Conservation (phyloP, 2,113 vertebrate species). For the Passer domesticus region DNA sequence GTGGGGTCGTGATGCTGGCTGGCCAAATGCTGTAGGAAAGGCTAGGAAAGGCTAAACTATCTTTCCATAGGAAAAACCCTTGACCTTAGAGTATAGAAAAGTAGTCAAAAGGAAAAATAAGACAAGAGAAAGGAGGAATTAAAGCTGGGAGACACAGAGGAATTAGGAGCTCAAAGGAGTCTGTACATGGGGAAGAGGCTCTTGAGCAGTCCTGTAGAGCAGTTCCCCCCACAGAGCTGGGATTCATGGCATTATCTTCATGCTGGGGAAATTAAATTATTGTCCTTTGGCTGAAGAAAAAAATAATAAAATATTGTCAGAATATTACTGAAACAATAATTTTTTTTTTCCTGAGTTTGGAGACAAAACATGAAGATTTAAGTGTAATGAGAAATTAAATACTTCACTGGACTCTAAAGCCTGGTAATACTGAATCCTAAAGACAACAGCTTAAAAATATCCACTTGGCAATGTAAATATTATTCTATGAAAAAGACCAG, state of each 20-base stretch:
- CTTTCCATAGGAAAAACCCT: constrained; percentile 11
- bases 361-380: background rate
- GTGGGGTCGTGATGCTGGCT: background rate
- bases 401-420: background rate
- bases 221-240: background rate
- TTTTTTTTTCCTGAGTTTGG: background rate
- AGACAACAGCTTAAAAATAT: background rate
- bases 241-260: background rate
- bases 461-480: background rate
- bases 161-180: background rate
- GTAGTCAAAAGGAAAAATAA: constrained; percentile 45
- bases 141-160: background rate
- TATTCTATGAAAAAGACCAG: background rate
- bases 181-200: background rate
- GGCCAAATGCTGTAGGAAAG: background rate
- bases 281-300: background rate
- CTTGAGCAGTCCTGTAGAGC: background rate
- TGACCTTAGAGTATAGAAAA: constrained; percentile 11
- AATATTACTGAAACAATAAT: background rate
- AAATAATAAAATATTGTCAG: background rate
- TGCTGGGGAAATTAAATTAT: background rate
- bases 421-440: background rate
- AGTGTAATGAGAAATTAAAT: background rate
- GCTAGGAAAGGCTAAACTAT: background rate
- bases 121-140: background rate